Evolutionary conservation across 2,113 vertebrate genomes (phyloP).

Genomic region (Alethe diademata): DNA sequence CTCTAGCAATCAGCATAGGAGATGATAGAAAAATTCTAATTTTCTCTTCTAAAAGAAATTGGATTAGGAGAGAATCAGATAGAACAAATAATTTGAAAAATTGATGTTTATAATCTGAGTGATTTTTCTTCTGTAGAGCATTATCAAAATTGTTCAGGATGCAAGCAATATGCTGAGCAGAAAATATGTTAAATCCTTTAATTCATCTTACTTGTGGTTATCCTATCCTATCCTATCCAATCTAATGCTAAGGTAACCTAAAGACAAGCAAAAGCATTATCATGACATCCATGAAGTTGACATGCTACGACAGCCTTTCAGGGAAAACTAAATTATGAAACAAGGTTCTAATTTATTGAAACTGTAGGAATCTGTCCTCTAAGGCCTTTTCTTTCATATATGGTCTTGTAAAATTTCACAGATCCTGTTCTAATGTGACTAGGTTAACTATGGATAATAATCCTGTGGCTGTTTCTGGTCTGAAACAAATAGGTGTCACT

Average conservation of each 20-base stretch:
- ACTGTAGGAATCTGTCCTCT: background rate
- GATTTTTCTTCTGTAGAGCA: background rate
- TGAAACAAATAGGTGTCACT: background rate
- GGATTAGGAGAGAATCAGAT: background rate
- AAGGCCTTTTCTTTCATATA: background rate
- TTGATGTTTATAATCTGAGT: background rate
- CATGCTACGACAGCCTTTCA: background rate
- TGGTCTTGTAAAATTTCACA: background rate
- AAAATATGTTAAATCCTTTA: background rate
- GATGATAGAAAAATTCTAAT: background rate
- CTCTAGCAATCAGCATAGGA: background rate
- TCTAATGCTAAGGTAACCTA: background rate
- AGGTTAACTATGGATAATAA: background rate
- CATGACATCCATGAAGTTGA: fast-evolving
- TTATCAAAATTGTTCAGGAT: background rate
- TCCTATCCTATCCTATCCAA: no score
- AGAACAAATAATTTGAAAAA: background rate
- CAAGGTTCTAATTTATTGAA: background rate
- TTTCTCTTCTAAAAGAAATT: background rate
- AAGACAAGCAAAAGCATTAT: background rate
- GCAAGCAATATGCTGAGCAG: background rate
- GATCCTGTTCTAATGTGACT: background rate
- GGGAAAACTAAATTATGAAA: background rate
- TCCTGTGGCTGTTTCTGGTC: background rate
- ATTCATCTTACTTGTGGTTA: background rate